Evolutionary conservation across 2,113 vertebrate genomes (phyloP).

Genomic region (Thryonomys swinderianus): DNA sequence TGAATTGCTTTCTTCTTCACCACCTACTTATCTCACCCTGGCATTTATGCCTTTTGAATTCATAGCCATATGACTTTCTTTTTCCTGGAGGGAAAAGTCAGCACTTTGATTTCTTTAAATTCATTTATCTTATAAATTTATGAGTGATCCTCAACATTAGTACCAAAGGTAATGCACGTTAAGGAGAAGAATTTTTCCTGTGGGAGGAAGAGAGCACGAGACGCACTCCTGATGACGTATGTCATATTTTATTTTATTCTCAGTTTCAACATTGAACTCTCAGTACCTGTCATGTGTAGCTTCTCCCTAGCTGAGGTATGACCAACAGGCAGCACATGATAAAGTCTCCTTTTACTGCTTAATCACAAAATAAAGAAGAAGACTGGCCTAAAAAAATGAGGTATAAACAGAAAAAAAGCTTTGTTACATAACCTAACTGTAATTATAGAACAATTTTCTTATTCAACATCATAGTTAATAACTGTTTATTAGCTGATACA

Average conservation of each 20-base stretch:
- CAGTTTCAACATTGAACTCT: conserved; percentile 41
- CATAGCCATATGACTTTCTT: neutral
- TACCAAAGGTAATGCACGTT: neutral
- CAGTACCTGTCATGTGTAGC: conserved; percentile 52
- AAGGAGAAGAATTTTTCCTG: neutral
- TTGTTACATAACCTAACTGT: neutral
- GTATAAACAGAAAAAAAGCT: neutral
- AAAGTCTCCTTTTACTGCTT: conserved; percentile 50
- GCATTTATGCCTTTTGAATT: neutral
- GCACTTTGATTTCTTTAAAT: neutral
- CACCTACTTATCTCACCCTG: neutral
- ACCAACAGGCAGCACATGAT: conserved; percentile 40
- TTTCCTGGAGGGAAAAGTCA: neutral
- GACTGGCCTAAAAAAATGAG: conserved; percentile 26
- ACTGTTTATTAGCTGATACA: neutral
- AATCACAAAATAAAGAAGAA: conserved; percentile 35
- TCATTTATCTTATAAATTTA: neutral
- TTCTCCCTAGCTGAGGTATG: conserved; percentile 61
- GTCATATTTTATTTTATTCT: neutral
- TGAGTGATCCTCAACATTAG: neutral
- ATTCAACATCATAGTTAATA: conserved; percentile 31
- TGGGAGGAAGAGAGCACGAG: neutral
- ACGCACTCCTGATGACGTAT: neutral
- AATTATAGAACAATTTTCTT: neutral
- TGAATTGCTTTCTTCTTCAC: neutral